A percentile compares a stretch with the other conserved stretches of the same genome.
Evolutionary conservation across 23 tunicate genomes (phyloP).

Genomic region (Styela clava): DNA sequence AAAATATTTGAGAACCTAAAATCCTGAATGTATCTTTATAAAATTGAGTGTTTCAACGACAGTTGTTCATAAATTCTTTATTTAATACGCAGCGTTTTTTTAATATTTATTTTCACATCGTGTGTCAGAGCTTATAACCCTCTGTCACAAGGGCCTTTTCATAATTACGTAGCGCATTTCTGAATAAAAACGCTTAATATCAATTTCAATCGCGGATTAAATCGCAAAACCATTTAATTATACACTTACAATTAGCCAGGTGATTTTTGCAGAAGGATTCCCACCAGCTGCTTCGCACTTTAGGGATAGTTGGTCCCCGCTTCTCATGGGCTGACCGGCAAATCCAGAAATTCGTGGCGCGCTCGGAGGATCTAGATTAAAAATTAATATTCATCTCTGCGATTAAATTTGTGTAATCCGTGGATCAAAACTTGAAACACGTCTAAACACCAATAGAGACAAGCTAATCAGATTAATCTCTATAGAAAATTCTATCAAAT

Average conservation of each 20-base stretch:
- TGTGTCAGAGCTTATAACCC: too few species aligned
- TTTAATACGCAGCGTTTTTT: too few species aligned
- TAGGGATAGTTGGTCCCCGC: slow-evolving; percentile 34
- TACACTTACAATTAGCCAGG: slow-evolving; percentile 67
- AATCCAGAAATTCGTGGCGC: slow-evolving; percentile 37
- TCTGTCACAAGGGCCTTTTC: too few species aligned
- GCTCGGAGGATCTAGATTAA: slow-evolving; percentile 59
- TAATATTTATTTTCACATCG: too few species aligned
- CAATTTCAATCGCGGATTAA: too few species aligned
- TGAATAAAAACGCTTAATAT: too few species aligned
- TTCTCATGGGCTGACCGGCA: slow-evolving; percentile 2
- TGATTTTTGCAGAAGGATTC: slow-evolving; percentile 54
- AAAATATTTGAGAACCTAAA: too few species aligned
- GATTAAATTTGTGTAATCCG: background rate
- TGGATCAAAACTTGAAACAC: background rate
- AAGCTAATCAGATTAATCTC: background rate
- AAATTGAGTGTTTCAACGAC: too few species aligned
- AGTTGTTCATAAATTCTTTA: too few species aligned
- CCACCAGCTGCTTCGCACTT: slow-evolving; percentile 64
- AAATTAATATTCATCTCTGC: background rate
- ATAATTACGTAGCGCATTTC: too few species aligned
- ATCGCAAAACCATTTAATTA: background rate
- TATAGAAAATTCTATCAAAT: too few species aligned
- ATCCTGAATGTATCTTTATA: too few species aligned
- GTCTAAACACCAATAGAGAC: background rate